phyloP scores from a whole-genome alignment of 2,113 vertebrate genomes.

The Pedionomus torquatus region DNA sequence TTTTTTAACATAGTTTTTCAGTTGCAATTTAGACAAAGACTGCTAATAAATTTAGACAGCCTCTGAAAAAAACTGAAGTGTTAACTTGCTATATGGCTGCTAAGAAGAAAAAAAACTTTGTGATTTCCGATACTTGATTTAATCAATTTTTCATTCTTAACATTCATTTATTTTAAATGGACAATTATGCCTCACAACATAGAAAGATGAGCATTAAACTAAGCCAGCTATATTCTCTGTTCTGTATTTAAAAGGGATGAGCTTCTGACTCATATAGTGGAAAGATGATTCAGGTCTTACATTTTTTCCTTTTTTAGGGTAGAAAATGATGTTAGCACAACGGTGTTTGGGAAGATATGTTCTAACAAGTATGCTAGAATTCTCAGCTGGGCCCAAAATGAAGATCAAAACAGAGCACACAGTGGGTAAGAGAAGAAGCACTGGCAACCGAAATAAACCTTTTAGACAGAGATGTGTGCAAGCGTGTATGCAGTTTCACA shows the following conservation, averaged over 20 bases:
- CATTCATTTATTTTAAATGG: background rate
- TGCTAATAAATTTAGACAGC: slow-evolving; percentile 16
- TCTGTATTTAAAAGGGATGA: background rate
- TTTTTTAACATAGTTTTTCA: slow-evolving; percentile 40
- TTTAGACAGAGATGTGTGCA: background rate
- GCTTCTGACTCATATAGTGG: background rate
- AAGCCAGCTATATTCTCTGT: background rate
- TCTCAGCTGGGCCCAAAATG: background rate
- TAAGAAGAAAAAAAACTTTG: slow-evolving; percentile 10
- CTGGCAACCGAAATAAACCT: background rate
- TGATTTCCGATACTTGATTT: background rate
- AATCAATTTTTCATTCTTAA: background rate
- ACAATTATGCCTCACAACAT: background rate
- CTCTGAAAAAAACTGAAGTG: background rate
- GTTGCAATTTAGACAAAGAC: slow-evolving; percentile 3
- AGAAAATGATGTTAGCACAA: background rate
- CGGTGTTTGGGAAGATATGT: background rate
- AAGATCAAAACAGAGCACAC: background rate
- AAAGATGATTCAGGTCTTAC: slow-evolving; percentile 17
- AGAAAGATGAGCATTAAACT: background rate
- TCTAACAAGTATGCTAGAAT: background rate
- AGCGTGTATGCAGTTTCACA: background rate
- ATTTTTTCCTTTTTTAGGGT: background rate
- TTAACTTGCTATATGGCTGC: slow-evolving; percentile 8
- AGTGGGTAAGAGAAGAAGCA: background rate